phyloP scores from a whole-genome alignment of 2,113 vertebrate species.

The Paedocypris sp. region DNA sequence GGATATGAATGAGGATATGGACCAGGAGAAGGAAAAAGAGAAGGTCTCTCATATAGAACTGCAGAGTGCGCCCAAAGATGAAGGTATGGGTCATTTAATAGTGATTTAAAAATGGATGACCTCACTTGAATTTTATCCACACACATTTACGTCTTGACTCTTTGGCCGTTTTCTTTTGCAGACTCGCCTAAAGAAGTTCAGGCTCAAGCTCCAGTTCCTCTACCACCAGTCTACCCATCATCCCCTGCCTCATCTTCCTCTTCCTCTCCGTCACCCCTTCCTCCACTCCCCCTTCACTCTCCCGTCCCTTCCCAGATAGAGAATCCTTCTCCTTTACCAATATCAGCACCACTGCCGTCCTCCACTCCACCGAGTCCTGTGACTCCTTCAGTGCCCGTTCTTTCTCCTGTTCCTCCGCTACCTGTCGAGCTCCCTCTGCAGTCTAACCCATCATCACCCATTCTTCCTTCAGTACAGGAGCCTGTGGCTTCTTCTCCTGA shows the following conservation, averaged over 20 bases:
- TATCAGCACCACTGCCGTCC: conserved; percentile 31
- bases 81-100: conserved; percentile 40
- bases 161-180: conserved; percentile 28
- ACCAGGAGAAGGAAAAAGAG: conserved; percentile 30
- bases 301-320: conserved; percentile 53
- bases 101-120: neutral
- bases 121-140: neutral
- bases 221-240: conserved; percentile 48
- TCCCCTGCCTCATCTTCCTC: conserved; percentile 42
- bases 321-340: conserved; percentile 9
- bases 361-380: conserved; percentile 22
- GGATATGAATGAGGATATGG: neutral
- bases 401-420: conserved; percentile 36
- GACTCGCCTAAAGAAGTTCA: conserved; percentile 48
- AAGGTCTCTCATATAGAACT: conserved; percentile 46
- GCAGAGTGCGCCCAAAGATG: conserved; percentile 46
- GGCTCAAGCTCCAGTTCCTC: conserved; percentile 43
- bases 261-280: conserved; percentile 40
- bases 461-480: conserved; percentile 40
- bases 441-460: conserved; percentile 19
- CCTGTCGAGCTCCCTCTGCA: conserved; percentile 24
- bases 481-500: conserved; percentile 53
- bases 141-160: neutral
- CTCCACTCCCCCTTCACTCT: conserved; percentile 35
- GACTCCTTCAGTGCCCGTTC: conserved; percentile 10